phyloP scores from a whole-genome alignment of 2,797 vertebrate genomes.

The Moxostoma hubbsi region DNA sequence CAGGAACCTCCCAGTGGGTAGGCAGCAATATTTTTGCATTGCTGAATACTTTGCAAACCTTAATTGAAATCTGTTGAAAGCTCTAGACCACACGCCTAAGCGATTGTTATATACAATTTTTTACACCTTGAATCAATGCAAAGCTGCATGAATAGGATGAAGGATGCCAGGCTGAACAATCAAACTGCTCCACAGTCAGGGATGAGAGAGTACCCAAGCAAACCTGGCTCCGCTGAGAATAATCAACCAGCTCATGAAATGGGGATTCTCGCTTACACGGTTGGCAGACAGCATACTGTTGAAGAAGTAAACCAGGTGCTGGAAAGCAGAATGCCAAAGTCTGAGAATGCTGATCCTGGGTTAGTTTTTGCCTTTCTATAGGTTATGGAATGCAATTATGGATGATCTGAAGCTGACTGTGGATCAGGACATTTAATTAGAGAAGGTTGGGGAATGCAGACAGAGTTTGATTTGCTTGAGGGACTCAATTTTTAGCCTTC shows the following conservation, averaged over 20 bases:
- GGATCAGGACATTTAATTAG: conserved; percentile 5
- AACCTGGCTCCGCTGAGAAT: conserved; percentile 25
- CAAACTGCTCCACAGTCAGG: conserved; percentile 2
- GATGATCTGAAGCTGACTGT: conserved; percentile 4
- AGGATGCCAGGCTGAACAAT: conserved; percentile 28
- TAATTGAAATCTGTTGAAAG: conserved; percentile 13
- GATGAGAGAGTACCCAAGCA: conserved; percentile 2
- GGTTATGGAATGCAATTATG: not conserved
- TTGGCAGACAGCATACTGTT: conserved; percentile 34
- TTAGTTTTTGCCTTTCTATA: not conserved
- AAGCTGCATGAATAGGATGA: conserved; percentile 12
- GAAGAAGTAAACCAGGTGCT: conserved; percentile 7
- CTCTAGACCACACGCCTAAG: not conserved
- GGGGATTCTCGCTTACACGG: not conserved
- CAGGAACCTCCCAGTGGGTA: not conserved
- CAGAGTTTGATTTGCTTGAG: not conserved
- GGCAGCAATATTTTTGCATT: not conserved
- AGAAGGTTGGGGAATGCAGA: not conserved
- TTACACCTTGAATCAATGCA: not conserved
- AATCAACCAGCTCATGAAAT: conserved; percentile 22
- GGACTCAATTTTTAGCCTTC: not conserved
- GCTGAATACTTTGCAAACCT: conserved; percentile 1
- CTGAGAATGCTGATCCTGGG: not conserved
- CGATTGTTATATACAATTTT: conserved; percentile 5
- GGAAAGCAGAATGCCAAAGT: conserved; percentile 1